Conservation (phyloP, 2,797 vertebrate species). For the Sebastes nivosus region DNA sequence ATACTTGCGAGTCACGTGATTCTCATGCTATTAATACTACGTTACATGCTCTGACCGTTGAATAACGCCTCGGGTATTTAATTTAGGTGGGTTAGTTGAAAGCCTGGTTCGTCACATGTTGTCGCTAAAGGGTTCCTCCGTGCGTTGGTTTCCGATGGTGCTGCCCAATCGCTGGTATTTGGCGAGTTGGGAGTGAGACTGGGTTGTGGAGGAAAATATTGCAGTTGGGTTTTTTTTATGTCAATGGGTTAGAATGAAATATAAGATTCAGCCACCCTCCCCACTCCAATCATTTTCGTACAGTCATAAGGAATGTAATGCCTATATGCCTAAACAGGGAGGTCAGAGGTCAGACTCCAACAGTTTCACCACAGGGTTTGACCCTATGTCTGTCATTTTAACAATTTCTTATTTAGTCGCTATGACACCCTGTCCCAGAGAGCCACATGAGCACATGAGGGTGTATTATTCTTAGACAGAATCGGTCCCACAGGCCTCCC, state of each 20-base stretch:
- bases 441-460: not conserved
- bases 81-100: no score
- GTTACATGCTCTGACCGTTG: no score
- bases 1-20: no score
- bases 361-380: not conserved
- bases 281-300: not conserved
- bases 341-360: not conserved
- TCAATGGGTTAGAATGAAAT: not conserved
- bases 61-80: no score
- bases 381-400: not conserved
- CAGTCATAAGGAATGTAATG: not conserved
- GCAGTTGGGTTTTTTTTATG: not conserved
- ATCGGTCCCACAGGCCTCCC: not conserved
- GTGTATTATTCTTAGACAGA: not conserved
- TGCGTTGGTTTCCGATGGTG: no score
- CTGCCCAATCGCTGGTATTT: no score
- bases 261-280: not conserved
- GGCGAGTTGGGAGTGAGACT: no score
- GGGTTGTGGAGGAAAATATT: not conserved
- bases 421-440: not conserved
- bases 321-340: not conserved
- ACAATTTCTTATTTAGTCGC: not conserved
- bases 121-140: no score
- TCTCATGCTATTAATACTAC: no score
- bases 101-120: no score